Base-by-base conservation (phyloP, 37 sponge, comb jelly and placozoan genomes). In the Oscarella lobularis region DNA sequence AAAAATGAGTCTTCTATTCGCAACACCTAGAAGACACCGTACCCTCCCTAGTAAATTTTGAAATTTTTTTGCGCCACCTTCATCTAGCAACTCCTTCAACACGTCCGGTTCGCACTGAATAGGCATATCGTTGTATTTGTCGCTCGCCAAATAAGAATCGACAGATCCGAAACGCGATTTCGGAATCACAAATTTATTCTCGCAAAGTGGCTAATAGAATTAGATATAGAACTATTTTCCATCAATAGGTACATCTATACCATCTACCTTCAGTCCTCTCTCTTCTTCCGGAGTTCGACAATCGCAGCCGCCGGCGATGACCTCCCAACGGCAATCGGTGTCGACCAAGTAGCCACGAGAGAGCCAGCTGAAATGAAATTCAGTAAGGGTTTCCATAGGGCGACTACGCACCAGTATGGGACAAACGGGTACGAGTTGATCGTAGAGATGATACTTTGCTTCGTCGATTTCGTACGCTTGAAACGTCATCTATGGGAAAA, bases 271-370 rank as follows among this genome's bases (percentile, higher is more conserved):
- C 3, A 81, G 36, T 35, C 85, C 88, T 77, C 91, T 76, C 72
- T 94, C 97, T 66, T 96, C 88, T 35, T 84, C 75, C n/a, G n/a
- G n/a, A 30, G 97, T 96, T 3, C 97, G 54, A 74, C 91, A 91
- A 73, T 96, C 97, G 0, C 87, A 88, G 30, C 93, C 87, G 1
- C 73, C 84, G 3, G 83, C 79, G 32, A 96, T 89, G 41, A 87
- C 83, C 29, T 34, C 38, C 87, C 88, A 89, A 0, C 97, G 54
- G 69, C 90, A 87, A 75, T 96, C 97, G 4, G 86, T 33, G 72
- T 96, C 97, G 37, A 82, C 54, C 2, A 96, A 81, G 75, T 85
- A 90, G 5, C 97, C 97, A 31, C 90, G 77, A 75, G n/a, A n/a
- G n/a, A n/a, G n/a, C n/a, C n/a, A n/a, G n/a, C n/a, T n/a, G n/a